These are phyloP conservation scores for Macrostomum lignano DNA, from an alignment of 1,140 invertebrate species.

Conservation along the genomic window DNA sequence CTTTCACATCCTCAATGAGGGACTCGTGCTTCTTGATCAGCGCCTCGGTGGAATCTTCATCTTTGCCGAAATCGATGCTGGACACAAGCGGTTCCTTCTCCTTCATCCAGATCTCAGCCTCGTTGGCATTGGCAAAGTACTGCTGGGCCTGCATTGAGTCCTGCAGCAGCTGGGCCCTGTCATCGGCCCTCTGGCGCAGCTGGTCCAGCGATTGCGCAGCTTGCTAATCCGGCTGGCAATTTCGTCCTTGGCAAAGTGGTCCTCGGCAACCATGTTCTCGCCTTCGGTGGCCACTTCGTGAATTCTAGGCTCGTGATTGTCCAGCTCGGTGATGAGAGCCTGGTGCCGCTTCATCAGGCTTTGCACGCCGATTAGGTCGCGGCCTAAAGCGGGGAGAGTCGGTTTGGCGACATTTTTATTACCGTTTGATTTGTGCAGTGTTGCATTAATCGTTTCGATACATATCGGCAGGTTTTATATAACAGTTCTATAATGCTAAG, in stretches of 20 bases:
- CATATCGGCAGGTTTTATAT: too few species aligned
- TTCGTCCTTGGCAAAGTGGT: conserved; percentile 69
- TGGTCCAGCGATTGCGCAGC: conserved; percentile 58
- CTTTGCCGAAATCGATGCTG: conserved; percentile 74
- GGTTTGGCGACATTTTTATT: too few species aligned
- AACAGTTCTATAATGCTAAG: too few species aligned
- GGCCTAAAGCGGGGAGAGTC: too few species aligned
- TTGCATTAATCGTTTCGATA: too few species aligned
- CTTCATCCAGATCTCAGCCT: conserved; percentile 91
- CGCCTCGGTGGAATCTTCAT: conserved; percentile 90
- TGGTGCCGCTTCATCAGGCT: conserved; percentile 97
- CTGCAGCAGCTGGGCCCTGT: conserved; percentile 78
- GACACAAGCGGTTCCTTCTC: conserved; percentile 91
- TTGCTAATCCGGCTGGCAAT: conserved; percentile 47
- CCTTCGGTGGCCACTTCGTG: conserved; percentile 56
- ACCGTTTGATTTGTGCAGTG: too few species aligned
- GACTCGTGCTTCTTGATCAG: conserved; percentile 92
- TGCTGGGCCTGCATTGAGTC: conserved; percentile 90
- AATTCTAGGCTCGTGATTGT: conserved; percentile 79
- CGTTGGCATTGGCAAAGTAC: conserved; percentile 96
- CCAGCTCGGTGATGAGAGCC: conserved; percentile 78
- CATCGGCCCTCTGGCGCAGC: conserved; percentile 34
- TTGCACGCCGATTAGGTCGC: conserved; percentile 89
- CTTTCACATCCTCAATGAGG: conserved; percentile 76
- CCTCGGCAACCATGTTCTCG: conserved; percentile 59